These are phyloP conservation scores for Platysteira castanea DNA, from an alignment of 2,113 vertebrate genomes.

Conservation along the genomic window DNA sequence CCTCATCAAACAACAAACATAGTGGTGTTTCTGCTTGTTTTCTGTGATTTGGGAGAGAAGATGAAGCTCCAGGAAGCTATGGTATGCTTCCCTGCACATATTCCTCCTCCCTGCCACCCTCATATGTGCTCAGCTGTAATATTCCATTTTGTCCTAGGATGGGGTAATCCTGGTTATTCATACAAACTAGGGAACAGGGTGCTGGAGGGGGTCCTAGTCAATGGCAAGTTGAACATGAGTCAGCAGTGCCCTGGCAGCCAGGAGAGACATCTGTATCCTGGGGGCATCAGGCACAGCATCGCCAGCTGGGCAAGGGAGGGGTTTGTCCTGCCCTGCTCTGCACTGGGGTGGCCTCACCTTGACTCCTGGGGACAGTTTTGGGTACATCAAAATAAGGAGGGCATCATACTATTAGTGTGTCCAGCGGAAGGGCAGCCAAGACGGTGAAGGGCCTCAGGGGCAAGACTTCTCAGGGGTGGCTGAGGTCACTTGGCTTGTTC, in stretches of 20 bases:
- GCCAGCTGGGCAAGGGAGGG: neutral
- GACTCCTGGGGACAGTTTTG: neutral
- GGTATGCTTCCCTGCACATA: neutral
- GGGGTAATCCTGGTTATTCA: neutral
- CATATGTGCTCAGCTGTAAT: accelerated
- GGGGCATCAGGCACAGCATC: neutral
- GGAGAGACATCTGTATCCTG: neutral
- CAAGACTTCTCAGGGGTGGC: neutral
- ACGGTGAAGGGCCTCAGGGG: neutral
- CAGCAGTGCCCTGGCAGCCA: neutral
- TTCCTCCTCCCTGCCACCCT: neutral
- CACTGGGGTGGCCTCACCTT: neutral
- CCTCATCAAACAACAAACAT: neutral
- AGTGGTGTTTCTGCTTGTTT: neutral
- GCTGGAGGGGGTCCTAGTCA: neutral
- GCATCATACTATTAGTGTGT: no score
- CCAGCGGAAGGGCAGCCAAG: neutral
- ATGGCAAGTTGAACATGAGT: neutral
- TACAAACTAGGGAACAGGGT: neutral
- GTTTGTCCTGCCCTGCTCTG: neutral
- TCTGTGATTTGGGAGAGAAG: neutral
- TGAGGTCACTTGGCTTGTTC: neutral
- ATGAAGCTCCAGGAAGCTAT: neutral
- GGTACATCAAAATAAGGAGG: neutral
- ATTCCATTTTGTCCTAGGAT: neutral